Evolutionary conservation across 1,140 invertebrate genomes (phyloP).

Genomic region (Oncopodura yosiiana): DNA sequence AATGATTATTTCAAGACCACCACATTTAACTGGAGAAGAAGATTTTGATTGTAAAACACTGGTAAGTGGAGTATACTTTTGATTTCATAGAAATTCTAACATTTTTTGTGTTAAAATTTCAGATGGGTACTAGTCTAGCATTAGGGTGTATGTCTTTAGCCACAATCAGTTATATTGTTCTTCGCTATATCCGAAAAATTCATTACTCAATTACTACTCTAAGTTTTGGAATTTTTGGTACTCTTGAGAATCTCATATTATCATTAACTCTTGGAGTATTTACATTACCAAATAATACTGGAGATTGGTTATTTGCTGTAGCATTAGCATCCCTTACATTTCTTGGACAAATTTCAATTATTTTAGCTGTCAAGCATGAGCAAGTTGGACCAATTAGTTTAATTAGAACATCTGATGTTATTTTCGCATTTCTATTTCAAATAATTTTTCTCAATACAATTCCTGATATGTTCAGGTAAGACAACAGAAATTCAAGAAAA

Average conservation of each 20-base stretch:
- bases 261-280: conserved; percentile 4
- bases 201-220: conserved; percentile 15
- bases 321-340: conserved; percentile 10
- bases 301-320: not conserved
- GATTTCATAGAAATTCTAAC: too few species aligned
- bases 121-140: conserved; percentile 18
- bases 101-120: not conserved
- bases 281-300: not conserved
- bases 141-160: conserved; percentile 12
- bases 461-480: conserved; percentile 16
- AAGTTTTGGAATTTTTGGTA: conserved; percentile 11
- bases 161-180: conserved; percentile 11
- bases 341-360: conserved; percentile 20
- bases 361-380: conserved; percentile 28
- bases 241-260: conserved; percentile 4
- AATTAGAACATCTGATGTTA: conserved; percentile 12
- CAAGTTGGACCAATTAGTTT: conserved; percentile 23
- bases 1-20: conserved; percentile 11
- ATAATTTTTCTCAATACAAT: conserved; percentile 1
- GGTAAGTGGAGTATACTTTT: conserved; percentile 13
- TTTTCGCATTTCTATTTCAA: conserved; percentile 20
- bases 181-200: conserved; percentile 14
- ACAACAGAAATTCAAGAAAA: not conserved
- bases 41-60: conserved; percentile 19
- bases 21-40: conserved; percentile 8